Conservation (phyloP, 35 echinoderm and acorn worm species). For the Chiridota heheva region DNA sequence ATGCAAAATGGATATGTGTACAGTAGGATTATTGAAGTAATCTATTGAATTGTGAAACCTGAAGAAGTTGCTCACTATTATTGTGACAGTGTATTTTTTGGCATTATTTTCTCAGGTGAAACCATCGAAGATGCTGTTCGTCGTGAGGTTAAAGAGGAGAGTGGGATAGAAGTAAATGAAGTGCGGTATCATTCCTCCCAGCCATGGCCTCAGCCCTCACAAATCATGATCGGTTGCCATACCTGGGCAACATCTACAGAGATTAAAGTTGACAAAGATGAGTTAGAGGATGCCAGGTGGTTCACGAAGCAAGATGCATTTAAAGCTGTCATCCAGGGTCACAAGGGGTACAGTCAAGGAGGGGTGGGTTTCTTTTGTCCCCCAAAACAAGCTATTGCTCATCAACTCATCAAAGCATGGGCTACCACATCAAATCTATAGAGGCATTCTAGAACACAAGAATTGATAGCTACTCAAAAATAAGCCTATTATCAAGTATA, state of each 20-base stretch:
- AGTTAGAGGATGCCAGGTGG: constrained; percentile 66
- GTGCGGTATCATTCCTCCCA: constrained; percentile 90
- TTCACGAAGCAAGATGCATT: constrained; percentile 48
- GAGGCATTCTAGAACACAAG: no score
- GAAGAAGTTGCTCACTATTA: not conserved
- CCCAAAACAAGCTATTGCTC: constrained; percentile 71
- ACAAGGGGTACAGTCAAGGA: not conserved
- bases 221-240: constrained; percentile 89
- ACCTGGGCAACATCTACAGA: constrained; percentile 64
- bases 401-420: constrained; percentile 88
- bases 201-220: constrained; percentile 89
- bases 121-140: constrained; percentile 94
- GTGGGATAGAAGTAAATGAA: constrained; percentile 69
- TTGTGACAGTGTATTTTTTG: not conserved
- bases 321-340: constrained; percentile 17
- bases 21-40: no score
- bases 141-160: constrained; percentile 92
- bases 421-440: constrained; percentile 65
- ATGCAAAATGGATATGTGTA: no score
- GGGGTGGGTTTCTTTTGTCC: constrained; percentile 49
- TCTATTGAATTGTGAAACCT: not conserved
- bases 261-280: constrained; percentile 74
- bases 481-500: no score
- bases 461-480: no score
- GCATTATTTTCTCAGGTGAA: constrained; percentile 64